phyloP scores from a whole-genome alignment of 1,140 invertebrate species.

The Saccostrea glomerata region DNA sequence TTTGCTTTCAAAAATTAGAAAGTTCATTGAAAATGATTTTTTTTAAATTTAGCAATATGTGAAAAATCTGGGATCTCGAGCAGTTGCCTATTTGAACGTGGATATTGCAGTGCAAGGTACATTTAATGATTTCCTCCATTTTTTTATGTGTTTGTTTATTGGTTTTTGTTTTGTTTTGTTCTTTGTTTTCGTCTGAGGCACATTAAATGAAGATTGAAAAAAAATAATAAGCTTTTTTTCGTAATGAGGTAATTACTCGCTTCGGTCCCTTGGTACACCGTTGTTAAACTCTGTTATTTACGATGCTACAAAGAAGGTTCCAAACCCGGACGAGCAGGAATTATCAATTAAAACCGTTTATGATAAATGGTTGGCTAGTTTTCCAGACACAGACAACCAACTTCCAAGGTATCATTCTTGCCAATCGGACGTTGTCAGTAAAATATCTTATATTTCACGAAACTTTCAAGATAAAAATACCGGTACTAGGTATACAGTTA shows the following conservation, averaged over 20 bases:
- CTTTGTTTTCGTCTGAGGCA: too few relatives aligned
- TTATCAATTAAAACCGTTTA: constrained; percentile 71
- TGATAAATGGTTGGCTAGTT: constrained; percentile 70
- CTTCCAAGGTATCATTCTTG: neutral
- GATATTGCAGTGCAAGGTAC: constrained; percentile 72
- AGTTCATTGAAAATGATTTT: neutral
- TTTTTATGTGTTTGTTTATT: neutral
- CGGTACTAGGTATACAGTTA: neutral
- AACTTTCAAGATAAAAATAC: neutral
- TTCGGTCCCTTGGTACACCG: constrained; percentile 51
- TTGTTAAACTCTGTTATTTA: constrained; percentile 57
- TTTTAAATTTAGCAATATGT: constrained; percentile 67
- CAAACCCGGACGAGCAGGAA: constrained; percentile 71
- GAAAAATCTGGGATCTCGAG: constrained; percentile 66
- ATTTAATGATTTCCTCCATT: neutral
- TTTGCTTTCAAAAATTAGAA: neutral
- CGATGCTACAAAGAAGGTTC: constrained; percentile 62
- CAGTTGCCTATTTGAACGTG: constrained; percentile 75
- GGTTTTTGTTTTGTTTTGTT: too few relatives aligned
- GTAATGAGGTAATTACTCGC: constrained; percentile 59
- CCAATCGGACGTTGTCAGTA: neutral
- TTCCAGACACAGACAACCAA: neutral
- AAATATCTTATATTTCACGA: too few relatives aligned
- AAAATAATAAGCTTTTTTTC: neutral
- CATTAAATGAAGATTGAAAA: too few relatives aligned